A percentile compares a stretch with the other conserved stretches of the same genome.
These are phyloP conservation scores for Irena cyanogastra DNA, from an alignment of 2,113 vertebrate species.

Conservation along the genomic window DNA sequence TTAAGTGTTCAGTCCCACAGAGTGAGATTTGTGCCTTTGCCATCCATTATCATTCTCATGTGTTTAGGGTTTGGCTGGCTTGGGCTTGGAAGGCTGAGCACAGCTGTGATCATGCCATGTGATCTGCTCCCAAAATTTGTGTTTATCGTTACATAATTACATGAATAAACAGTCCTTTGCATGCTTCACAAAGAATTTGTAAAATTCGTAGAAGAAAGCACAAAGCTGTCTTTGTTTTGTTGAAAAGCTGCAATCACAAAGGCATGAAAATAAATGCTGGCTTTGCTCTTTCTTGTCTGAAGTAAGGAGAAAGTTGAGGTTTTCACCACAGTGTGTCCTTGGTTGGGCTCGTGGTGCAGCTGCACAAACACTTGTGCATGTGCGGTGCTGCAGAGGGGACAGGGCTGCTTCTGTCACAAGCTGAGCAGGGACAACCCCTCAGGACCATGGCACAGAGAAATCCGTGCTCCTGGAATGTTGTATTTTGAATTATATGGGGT, in stretches of 20 bases:
- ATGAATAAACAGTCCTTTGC: not conserved
- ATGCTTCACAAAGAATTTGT: not conserved
- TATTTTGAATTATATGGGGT: fast-evolving
- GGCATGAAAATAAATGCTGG: not conserved
- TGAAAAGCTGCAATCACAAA: not conserved
- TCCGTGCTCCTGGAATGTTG: fast-evolving
- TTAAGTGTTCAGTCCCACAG: not conserved
- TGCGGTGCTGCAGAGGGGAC: no score
- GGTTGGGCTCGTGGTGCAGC: fast-evolving
- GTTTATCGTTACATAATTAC: not conserved
- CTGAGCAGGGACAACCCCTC: not conserved
- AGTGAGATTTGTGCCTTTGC: not conserved
- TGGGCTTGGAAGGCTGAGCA: not conserved
- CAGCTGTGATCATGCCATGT: fast-evolving
- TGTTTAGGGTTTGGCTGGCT: not conserved
- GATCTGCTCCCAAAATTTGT: not conserved
- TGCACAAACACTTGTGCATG: not conserved
- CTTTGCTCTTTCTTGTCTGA: not conserved
- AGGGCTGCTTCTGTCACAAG: not conserved
- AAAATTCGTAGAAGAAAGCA: not conserved
- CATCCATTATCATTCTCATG: not conserved
- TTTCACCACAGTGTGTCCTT: fast-evolving
- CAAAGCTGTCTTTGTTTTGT: not conserved
- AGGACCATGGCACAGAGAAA: not conserved
- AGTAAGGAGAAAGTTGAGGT: not conserved